Evolutionary conservation across 1,140 invertebrate species (phyloP).

Genomic region (Aricia agestis): DNA sequence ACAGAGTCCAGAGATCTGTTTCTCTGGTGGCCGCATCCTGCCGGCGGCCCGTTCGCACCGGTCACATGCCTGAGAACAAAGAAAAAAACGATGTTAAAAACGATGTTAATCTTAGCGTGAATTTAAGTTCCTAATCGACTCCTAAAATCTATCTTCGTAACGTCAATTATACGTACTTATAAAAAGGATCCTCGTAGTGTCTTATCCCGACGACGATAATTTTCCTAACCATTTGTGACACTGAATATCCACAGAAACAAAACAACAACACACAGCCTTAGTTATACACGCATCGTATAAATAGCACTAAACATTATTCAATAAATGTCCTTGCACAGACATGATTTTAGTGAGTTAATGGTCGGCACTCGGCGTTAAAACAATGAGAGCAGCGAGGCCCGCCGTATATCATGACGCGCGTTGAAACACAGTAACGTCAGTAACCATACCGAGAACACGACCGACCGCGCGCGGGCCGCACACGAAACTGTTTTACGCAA

Average conservation of each 20-base stretch:
- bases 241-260: conserved; percentile 34
- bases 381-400: conserved; percentile 31
- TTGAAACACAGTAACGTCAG: conserved; percentile 17
- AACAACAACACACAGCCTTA: conserved; percentile 36
- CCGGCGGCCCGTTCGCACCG: conserved; percentile 58
- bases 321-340: conserved; percentile 46
- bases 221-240: conserved; percentile 62
- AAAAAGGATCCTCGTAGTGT: conserved; percentile 68
- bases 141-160: not conserved
- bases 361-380: conserved; percentile 34
- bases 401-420: conserved; percentile 21
- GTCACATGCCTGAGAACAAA: conserved; percentile 67
- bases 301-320: conserved; percentile 31
- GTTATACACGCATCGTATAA: conserved; percentile 32
- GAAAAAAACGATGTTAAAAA: conserved; percentile 25
- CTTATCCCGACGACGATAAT: conserved; percentile 66
- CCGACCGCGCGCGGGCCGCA: conserved; percentile 40
- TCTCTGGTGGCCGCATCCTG: conserved; percentile 84
- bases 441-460: conserved; percentile 36
- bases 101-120: not conserved
- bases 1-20: conserved; percentile 93
- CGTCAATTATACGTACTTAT: conserved; percentile 51
- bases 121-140: not conserved
- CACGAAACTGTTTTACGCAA: conserved; percentile 66
- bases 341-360: conserved; percentile 36